Evolutionary conservation across 2,888 invertebrate species (phyloP).

Genomic region (Sussaba pulchella): DNA sequence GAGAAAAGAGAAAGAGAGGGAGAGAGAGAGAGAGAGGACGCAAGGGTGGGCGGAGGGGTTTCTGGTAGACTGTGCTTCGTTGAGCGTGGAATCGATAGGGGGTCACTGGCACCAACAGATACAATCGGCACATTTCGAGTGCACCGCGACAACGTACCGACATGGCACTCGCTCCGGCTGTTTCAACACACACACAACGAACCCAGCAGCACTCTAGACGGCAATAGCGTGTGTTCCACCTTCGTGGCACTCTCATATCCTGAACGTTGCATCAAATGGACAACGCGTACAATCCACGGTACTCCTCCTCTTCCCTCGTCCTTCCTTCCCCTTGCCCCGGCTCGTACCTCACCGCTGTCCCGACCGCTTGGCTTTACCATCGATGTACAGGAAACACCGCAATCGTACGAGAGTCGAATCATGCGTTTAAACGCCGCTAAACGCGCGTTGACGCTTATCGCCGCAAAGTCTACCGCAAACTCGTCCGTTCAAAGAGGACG

Average conservation of each 20-base stretch:
- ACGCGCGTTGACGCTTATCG: background rate
- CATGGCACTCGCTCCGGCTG: slow-evolving; percentile 28
- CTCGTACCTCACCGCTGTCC: too few relatives aligned
- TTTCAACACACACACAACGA: slow-evolving; percentile 17
- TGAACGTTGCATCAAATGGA: too few relatives aligned
- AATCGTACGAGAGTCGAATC: background rate
- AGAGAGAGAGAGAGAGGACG: slow-evolving; percentile 20
- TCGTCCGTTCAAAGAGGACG: background rate
- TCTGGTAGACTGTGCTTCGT: slow-evolving; percentile 79
- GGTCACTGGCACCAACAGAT: slow-evolving; percentile 83
- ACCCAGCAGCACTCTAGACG: slow-evolving; percentile 9
- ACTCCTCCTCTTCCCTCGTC: too few relatives aligned
- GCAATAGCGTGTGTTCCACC: too few relatives aligned
- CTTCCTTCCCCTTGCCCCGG: too few relatives aligned
- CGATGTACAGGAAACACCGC: background rate
- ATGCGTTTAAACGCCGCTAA: background rate
- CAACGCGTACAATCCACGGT: too few relatives aligned
- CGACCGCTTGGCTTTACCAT: background rate
- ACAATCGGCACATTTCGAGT: slow-evolving; percentile 82
- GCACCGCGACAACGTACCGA: slow-evolving; percentile 60
- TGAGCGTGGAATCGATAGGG: slow-evolving; percentile 83
- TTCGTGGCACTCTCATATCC: too few relatives aligned
- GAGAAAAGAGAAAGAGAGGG: slow-evolving; percentile 40
- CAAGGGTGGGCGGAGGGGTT: slow-evolving; percentile 68
- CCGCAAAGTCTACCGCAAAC: background rate